A percentile compares a stretch with the other conserved stretches of the same genome.
phyloP scores from a whole-genome alignment of 2,797 vertebrate genomes.

The Columba guinea region DNA sequence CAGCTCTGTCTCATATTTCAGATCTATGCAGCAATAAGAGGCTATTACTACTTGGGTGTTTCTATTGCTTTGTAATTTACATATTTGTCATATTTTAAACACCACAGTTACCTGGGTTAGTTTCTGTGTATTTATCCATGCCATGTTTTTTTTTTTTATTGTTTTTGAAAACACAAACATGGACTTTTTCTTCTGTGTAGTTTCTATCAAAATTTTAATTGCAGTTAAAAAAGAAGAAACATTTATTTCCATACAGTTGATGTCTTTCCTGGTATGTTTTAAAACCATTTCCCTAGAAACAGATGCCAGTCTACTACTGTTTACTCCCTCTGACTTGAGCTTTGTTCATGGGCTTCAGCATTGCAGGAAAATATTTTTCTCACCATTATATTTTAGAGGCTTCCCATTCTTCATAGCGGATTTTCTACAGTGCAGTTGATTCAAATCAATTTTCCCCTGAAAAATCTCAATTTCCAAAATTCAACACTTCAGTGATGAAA shows the following conservation, averaged over 20 bases:
- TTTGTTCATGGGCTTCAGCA: not conserved
- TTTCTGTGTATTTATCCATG: not conserved
- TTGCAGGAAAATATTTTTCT: not conserved
- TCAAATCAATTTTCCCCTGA: not conserved
- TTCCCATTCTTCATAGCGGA: not conserved
- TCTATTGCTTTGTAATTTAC: not conserved
- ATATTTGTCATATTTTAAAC: not conserved
- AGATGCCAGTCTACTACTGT: not conserved
- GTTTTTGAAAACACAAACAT: not conserved
- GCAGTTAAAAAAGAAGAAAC: not conserved
- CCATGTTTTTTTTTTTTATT: not conserved
- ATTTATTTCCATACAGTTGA: not conserved
- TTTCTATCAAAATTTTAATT: not conserved
- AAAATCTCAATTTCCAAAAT: not conserved
- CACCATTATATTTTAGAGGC: not conserved
- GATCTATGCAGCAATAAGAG: not conserved
- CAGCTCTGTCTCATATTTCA: not conserved
- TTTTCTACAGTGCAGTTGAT: not conserved
- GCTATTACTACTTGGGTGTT: not conserved
- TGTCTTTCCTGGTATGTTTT: not conserved
- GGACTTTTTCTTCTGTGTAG: not conserved
- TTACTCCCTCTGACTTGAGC: not conserved
- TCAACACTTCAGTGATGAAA: not conserved
- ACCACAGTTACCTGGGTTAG: not conserved
- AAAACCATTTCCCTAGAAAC: not conserved